A percentile compares a stretch with the other conserved stretches of the same genome.
Evolutionary conservation across 2,113 vertebrate genomes (phyloP).

Genomic region (Corythaixoides concolor): DNA sequence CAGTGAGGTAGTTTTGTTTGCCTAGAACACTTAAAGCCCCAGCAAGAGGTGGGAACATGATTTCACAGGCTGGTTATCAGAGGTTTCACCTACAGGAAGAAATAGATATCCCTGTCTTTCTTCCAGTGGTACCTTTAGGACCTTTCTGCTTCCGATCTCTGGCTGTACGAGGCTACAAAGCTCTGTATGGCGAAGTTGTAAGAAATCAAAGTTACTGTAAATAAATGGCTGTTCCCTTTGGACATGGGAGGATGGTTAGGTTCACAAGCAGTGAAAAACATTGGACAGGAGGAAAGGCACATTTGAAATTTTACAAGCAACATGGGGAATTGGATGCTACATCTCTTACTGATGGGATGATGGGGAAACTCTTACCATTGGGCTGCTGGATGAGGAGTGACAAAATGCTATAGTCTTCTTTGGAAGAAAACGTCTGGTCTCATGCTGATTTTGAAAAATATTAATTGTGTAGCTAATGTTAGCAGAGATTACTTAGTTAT

Average conservation of each 20-base stretch:
- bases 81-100: neutral
- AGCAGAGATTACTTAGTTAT: neutral
- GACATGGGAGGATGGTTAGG: neutral
- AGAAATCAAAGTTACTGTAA: neutral
- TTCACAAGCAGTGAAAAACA: neutral
- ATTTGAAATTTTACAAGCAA: neutral
- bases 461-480: neutral
- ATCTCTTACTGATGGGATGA: neutral
- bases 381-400: neutral
- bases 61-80: neutral
- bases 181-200: neutral
- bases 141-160: neutral
- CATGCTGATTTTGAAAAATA: neutral
- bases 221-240: neutral
- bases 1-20: neutral
- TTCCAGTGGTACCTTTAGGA: neutral
- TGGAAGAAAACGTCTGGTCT: neutral
- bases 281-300: neutral
- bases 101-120: neutral
- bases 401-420: neutral
- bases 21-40: neutral
- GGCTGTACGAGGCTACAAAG: neutral
- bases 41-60: neutral
- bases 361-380: neutral
- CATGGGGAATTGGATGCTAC: neutral